Evolutionary conservation across 2,113 vertebrate species (phyloP), one percentile per base, ranked within the genome.

Genomic region (Scopus umbretta): DNA sequence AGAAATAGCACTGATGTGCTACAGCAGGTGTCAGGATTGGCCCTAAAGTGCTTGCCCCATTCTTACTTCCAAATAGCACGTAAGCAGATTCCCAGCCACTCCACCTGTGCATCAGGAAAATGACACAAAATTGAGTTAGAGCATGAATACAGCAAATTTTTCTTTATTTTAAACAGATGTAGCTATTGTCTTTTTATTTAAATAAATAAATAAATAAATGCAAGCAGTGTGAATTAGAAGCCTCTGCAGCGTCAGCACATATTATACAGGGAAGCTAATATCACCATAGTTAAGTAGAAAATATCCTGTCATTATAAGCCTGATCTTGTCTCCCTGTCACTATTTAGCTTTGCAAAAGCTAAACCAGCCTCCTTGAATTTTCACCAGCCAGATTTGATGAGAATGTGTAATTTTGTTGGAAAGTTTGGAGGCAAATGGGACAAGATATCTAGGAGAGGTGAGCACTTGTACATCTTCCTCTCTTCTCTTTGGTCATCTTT

Each of bases 1-100:
- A 66, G 49, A 78, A 86, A 45, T 1, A n/a, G 10, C 43, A 87
- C 9, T 1, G 1, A 10, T 25, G 25, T 2, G 5, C 43, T 52
- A 42, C 10, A 79, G 27, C 3, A 36, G 47, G 16, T 2, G 2
- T 38, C 26, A 47, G 38, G 58, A 80, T 5, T 49, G 34, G 9
- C 25, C 38, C 53, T 47, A 8, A 74, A 72, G 18, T 19, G 50
- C 29, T 82, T 59, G 14, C 40, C 13, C 1, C 1, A 13, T 43
- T 90, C 53, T 68, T 74, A 58, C 10, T 62, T 92, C 32, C 9
- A 38, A 45, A 42, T 0, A 2, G 18, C 17, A 49, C 0, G 0
- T 18, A 53, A 32, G 12, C 3, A 73, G 55, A 86, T 65, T 82
- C 36, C 29, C 58, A 71, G 2, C 27, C 40, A 30, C 16, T 61